Evolutionary conservation across 2,888 invertebrate species (phyloP).

Genomic region (Athalia rosae): DNA sequence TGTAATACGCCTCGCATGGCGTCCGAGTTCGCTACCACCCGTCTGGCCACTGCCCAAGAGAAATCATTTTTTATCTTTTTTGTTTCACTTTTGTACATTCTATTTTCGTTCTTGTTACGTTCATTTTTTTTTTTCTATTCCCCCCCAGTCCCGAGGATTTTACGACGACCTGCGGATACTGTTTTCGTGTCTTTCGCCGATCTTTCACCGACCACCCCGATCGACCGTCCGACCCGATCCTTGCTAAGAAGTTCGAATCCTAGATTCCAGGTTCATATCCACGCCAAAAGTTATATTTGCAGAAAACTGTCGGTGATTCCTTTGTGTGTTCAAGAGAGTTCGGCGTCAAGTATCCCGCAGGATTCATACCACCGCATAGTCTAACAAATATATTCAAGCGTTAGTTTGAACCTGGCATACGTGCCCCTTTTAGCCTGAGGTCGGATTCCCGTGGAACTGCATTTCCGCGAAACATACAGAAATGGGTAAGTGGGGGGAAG

Average conservation of each 20-base stretch:
- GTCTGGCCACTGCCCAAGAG: conserved; percentile 52
- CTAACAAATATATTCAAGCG: too few relatives aligned
- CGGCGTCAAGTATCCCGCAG: too few relatives aligned
- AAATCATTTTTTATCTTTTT: conserved; percentile 57
- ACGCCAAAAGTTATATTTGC: too few relatives aligned
- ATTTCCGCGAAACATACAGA: not conserved
- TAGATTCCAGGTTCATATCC: too few relatives aligned
- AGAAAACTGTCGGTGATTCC: too few relatives aligned
- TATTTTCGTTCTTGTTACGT: too few relatives aligned
- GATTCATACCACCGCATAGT: too few relatives aligned
- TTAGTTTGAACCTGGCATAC: too few relatives aligned
- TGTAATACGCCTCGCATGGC: conserved; percentile 55
- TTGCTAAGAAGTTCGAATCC: too few relatives aligned
- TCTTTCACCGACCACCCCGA: not conserved
- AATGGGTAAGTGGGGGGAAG: not conserved
- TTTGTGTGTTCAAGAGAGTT: too few relatives aligned
- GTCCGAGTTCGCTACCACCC: conserved; percentile 33
- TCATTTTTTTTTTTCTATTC: conserved; percentile 24
- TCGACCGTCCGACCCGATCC: not conserved
- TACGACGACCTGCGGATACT: conserved; percentile 49
- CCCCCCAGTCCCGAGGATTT: conserved; percentile 38
- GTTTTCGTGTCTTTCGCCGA: conserved; percentile 53
- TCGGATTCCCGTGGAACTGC: not conserved
- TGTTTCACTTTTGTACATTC: conserved; percentile 23
- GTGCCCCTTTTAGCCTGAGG: too few relatives aligned